A percentile compares a stretch with the other conserved stretches of the same genome.
Conservation (phyloP, 2,888 invertebrate genomes). For the Punctoribates punctum region DNA sequence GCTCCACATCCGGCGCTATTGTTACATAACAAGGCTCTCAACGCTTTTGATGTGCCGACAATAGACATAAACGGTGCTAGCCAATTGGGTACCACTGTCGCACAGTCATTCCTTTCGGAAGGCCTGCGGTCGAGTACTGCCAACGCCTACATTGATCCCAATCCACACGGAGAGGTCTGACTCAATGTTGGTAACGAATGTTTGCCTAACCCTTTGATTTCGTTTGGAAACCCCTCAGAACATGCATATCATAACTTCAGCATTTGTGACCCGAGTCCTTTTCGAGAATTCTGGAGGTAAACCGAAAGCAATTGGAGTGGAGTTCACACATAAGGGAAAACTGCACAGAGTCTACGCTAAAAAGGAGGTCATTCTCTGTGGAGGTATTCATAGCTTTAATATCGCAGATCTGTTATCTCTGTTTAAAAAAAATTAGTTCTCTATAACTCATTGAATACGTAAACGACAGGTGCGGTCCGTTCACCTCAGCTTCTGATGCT, state of each 20-base stretch:
- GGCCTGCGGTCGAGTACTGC: conserved; percentile 25
- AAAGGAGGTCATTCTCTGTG: conserved; percentile 18
- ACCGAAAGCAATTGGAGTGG: conserved; percentile 5
- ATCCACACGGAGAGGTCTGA: not conserved
- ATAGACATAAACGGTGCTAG: not conserved
- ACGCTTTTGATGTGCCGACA: not conserved
- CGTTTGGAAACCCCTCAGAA: not conserved
- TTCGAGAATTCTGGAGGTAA: not conserved
- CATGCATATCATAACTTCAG: conserved; percentile 5
- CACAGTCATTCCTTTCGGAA: not conserved
- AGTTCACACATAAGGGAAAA: not conserved
- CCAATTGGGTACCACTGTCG: not conserved
- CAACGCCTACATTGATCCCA: conserved; percentile 32
- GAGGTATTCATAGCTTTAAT: conserved; percentile 1
- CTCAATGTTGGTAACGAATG: not conserved
- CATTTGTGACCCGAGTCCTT: conserved; percentile 5
- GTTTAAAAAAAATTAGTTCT: not conserved
- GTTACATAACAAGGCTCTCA: conserved; percentile 4
- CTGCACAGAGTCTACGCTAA: not conserved
- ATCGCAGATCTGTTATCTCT: too few species aligned
- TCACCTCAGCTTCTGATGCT: conserved; percentile 29
- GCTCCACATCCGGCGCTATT: conserved; percentile 1
- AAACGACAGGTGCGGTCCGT: conserved; percentile 23
- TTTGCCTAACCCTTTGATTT: not conserved
- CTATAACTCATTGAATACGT: not conserved